Evolutionary conservation across 2,888 invertebrate species (phyloP).

Genomic region (Aphrophora alni): DNA sequence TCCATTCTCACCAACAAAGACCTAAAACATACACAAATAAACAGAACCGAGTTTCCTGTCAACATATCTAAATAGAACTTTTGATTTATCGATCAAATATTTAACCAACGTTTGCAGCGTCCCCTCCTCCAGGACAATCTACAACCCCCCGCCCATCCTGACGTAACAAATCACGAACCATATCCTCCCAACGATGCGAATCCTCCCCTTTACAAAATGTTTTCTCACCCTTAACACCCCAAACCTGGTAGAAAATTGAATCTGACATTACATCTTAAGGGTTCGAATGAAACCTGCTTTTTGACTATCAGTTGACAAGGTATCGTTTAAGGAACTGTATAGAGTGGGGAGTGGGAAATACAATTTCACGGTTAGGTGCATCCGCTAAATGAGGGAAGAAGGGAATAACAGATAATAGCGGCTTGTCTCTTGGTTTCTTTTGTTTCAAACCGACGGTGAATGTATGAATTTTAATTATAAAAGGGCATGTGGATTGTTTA

Average conservation of each 20-base stretch:
- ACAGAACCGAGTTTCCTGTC: too few relatives aligned
- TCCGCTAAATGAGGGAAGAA: background rate
- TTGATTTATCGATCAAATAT: background rate
- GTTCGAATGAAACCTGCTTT: background rate
- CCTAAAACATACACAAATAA: too few relatives aligned
- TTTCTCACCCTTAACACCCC: slow-evolving; percentile 9
- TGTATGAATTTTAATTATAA: background rate
- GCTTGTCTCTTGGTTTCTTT: background rate
- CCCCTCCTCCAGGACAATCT: background rate
- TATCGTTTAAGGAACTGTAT: background rate
- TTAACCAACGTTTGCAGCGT: background rate
- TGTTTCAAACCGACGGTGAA: background rate
- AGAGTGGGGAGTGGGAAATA: background rate
- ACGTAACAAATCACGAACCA: background rate
- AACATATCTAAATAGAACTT: too few relatives aligned
- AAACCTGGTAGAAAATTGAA: background rate
- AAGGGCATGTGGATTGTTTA: background rate
- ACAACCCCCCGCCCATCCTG: background rate
- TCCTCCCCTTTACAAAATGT: slow-evolving; percentile 3
- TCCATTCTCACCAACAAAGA: too few relatives aligned
- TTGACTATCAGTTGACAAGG: background rate
- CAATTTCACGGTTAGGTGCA: background rate
- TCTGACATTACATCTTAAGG: background rate
- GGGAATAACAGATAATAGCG: background rate
- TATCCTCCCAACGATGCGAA: background rate